These are phyloP conservation scores for Dromococcyx pavoninus DNA, from an alignment of 2,797 vertebrate species.

Conservation along the genomic window DNA sequence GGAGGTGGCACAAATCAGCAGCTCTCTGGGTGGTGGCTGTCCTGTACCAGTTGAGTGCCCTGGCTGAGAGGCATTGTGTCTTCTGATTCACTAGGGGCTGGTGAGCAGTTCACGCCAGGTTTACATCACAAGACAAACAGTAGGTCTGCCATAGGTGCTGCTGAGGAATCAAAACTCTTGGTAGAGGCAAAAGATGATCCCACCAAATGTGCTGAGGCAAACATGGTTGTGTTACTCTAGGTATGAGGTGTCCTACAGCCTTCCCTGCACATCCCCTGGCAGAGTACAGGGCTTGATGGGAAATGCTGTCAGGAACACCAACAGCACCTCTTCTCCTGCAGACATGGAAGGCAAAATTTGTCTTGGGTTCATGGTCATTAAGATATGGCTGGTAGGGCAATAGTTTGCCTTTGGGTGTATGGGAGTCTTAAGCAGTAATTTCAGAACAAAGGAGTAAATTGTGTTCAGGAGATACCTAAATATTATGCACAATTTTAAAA, in stretches of 20 bases:
- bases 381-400: not conserved
- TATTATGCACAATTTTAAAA: not conserved
- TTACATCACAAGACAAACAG: not conserved
- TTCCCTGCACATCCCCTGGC: not conserved
- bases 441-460: not conserved
- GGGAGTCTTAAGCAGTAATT: not conserved
- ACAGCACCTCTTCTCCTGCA: fast-evolving
- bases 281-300: not conserved
- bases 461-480: not conserved
- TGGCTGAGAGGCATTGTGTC: not conserved
- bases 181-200: not conserved
- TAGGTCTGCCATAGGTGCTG: not conserved
- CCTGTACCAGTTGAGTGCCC: not conserved
- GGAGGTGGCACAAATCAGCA: not conserved
- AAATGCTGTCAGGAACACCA: not conserved
- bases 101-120: not conserved
- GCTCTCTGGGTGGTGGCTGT: not conserved
- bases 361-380: not conserved
- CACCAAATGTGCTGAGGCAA: not conserved
- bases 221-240: fast-evolving
- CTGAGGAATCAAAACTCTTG: not conserved
- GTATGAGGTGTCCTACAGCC: not conserved
- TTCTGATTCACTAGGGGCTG: not conserved
- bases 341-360: not conserved
- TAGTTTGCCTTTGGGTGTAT: not conserved